A percentile compares a stretch with the other conserved stretches of the same genome.
phyloP scores from a whole-genome alignment of 2,888 invertebrate species.

The Aricia artaxerxes region DNA sequence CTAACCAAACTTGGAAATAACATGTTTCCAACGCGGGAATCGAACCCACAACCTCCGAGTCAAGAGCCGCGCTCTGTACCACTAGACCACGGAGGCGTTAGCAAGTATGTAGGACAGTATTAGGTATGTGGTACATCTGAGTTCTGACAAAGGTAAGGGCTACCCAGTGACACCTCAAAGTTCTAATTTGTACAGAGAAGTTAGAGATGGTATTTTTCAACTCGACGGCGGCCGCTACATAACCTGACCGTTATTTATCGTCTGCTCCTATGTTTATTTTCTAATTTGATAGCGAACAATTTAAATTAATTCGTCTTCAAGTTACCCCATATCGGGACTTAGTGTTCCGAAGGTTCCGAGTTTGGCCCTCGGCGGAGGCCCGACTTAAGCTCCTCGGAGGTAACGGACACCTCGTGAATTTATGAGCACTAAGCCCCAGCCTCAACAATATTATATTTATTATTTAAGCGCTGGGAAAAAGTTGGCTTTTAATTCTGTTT shows the following conservation, averaged over 20 bases:
- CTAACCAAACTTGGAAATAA: no score
- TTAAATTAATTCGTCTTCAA: background rate
- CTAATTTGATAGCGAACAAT: background rate
- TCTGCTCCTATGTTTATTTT: background rate
- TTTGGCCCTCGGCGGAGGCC: background rate
- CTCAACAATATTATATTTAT: conserved; percentile 26
- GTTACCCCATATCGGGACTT: background rate
- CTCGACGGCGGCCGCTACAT: background rate
- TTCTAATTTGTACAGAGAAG: background rate
- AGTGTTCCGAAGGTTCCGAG: background rate
- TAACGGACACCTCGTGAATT: background rate
- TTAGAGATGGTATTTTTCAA: background rate
- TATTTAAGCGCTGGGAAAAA: conserved; percentile 9
- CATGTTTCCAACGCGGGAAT: no score
- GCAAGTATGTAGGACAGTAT: no score
- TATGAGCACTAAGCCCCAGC: background rate
- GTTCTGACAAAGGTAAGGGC: background rate
- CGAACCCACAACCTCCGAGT: no score
- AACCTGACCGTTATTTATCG: background rate
- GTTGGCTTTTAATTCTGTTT: conserved; percentile 22
- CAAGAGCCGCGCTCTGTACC: no score
- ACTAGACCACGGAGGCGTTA: no score
- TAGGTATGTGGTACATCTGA: no score
- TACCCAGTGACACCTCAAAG: background rate
- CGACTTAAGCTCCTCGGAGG: background rate